phyloP scores from a whole-genome alignment of 1,140 invertebrate species.

The Habropoda laboriosa region DNA sequence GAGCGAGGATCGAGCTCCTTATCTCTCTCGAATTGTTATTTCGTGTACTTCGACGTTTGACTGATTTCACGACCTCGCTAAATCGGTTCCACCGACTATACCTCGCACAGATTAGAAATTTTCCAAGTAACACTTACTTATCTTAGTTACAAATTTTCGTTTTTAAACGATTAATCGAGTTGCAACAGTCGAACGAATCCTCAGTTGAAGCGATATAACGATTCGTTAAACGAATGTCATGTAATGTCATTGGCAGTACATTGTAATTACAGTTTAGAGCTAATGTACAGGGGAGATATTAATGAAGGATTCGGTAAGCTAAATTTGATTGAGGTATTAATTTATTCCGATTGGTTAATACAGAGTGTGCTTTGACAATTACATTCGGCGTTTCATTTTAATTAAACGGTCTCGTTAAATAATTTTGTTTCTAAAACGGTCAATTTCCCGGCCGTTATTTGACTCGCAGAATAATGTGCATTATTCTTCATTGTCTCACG shows the following conservation, averaged over 20 bases:
- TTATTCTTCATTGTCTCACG: background rate
- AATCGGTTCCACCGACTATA: no score
- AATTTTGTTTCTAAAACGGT: background rate
- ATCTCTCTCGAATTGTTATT: no score
- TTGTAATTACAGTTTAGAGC: background rate
- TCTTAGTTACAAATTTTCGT: no score
- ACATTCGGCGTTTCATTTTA: background rate
- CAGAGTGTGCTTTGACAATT: background rate
- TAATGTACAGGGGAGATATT: background rate
- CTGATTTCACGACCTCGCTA: no score
- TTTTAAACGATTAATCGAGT: background rate
- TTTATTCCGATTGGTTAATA: background rate
- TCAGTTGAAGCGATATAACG: background rate
- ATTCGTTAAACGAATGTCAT: background rate
- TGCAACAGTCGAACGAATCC: background rate
- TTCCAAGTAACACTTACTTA: no score
- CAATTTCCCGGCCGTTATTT: background rate
- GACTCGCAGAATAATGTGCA: background rate
- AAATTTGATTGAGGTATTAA: background rate
- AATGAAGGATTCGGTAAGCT: slow-evolving; percentile 11
- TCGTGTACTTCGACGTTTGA: no score
- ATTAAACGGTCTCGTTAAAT: no score
- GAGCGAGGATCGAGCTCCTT: no score
- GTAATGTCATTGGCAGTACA: no score
- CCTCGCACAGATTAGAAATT: no score